phyloP scores from a whole-genome alignment of 1,140 invertebrate species.

The Parapsyche elsis region DNA sequence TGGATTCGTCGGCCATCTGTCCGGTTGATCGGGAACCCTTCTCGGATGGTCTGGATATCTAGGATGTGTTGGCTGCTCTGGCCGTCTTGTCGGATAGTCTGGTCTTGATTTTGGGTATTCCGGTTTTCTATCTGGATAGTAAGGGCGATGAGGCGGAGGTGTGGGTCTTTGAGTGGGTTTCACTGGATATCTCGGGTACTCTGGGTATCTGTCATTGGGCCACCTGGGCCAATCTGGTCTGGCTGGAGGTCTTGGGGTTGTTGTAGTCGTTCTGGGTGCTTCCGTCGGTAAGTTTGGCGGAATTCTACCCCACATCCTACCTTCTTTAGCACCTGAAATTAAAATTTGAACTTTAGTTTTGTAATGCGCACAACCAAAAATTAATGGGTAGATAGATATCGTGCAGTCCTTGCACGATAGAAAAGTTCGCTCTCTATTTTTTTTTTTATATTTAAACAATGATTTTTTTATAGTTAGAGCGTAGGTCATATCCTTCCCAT shows the following conservation, averaged over 20 bases:
- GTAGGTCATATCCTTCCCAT: no score
- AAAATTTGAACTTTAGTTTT: constrained; percentile 13
- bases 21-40: background rate
- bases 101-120: no score
- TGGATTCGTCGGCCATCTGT: no score
- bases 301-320: constrained; percentile 44
- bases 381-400: no score
- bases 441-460: no score
- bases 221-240: constrained; percentile 57
- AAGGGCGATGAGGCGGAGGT: constrained; percentile 5
- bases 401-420: no score
- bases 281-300: constrained; percentile 50
- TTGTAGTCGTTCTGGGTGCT: constrained; percentile 52
- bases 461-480: no score
- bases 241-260: constrained; percentile 59
- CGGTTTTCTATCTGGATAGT: constrained; percentile 36
- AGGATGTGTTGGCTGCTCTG: constrained; percentile 34
- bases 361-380: no score
- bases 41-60: constrained; percentile 39
- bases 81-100: background rate
- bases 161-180: constrained; percentile 50
- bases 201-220: constrained; percentile 48
- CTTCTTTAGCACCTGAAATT: constrained; percentile 52
- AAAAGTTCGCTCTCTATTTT: no score
- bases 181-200: constrained; percentile 52